Evolutionary conservation across 2,113 vertebrate genomes (phyloP).

Genomic region (Thunnus thynnus): DNA sequence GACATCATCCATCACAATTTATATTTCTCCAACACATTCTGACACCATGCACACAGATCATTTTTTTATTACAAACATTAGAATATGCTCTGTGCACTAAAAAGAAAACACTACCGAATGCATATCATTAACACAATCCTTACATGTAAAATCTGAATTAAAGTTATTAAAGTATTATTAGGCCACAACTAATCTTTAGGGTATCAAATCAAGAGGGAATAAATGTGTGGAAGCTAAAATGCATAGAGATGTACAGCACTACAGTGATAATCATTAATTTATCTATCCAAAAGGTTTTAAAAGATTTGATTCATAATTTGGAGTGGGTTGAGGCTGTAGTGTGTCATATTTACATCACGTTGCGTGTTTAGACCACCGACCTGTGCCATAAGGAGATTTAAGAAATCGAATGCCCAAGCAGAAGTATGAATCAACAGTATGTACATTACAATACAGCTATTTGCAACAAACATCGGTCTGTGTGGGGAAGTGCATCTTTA

Average conservation of each 20-base stretch:
- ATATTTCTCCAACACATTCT: conserved; percentile 12
- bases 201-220: conserved; percentile 41
- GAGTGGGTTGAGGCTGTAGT: conserved; percentile 29
- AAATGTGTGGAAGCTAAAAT: conserved; percentile 22
- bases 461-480: conserved; percentile 26
- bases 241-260: conserved; percentile 39
- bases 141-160: conserved; percentile 47
- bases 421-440: conserved; percentile 30
- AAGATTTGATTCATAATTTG: conserved; percentile 34
- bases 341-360: conserved; percentile 60
- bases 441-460: conserved; percentile 47
- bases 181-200: conserved; percentile 23
- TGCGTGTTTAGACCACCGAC: conserved; percentile 13
- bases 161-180: conserved; percentile 31
- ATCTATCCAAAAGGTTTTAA: conserved; percentile 35
- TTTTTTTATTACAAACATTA: conserved; percentile 62
- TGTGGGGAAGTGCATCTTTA: background rate
- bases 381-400: conserved; percentile 10
- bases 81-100: conserved; percentile 61
- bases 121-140: conserved; percentile 38
- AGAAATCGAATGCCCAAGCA: conserved; percentile 58
- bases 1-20: conserved; percentile 30
- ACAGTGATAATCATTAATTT: conserved; percentile 47
- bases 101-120: conserved; percentile 50
- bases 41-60: conserved; percentile 45